Conservation (phyloP, 2,113 vertebrate species). For the Columba livia region DNA sequence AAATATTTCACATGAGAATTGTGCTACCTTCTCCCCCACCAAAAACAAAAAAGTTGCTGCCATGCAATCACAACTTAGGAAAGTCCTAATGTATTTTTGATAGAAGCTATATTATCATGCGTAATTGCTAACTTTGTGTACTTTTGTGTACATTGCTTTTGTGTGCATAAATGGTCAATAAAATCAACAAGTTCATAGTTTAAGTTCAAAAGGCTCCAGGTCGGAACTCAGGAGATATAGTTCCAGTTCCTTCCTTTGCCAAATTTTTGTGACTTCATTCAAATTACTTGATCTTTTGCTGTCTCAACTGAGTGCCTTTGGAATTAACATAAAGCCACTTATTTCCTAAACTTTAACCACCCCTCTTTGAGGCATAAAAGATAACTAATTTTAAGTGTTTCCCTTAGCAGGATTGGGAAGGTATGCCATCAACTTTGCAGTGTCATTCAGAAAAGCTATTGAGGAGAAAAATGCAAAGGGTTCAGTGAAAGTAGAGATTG, state of each 20-base stretch:
- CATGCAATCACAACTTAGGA: not conserved
- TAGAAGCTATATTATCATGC: not conserved
- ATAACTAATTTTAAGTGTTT: not conserved
- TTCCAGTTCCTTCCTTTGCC: not conserved
- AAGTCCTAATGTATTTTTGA: not conserved
- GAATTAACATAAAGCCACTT: not conserved
- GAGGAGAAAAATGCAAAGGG: not conserved
- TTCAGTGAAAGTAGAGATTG: not conserved
- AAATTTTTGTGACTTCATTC: not conserved
- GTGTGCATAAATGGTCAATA: not conserved
- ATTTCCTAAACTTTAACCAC: not conserved
- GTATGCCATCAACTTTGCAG: not conserved
- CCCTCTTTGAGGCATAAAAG: not conserved
- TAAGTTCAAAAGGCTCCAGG: not conserved
- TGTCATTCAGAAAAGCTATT: not conserved
- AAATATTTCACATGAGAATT: not conserved
- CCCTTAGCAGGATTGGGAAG: not conserved
- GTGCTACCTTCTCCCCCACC: rapidly evolving
- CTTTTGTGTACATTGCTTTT: not conserved
- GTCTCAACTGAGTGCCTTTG: not conserved
- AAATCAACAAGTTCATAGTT: not conserved
- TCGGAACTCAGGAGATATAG: not conserved
- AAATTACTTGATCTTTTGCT: not conserved
- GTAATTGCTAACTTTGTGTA: rapidly evolving
- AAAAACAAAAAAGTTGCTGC: not conserved